These are phyloP conservation scores for human (Homo sapiens) DNA, from an alignment of 2,113 vertebrate genomes.

Conservation along the genomic window DNA sequence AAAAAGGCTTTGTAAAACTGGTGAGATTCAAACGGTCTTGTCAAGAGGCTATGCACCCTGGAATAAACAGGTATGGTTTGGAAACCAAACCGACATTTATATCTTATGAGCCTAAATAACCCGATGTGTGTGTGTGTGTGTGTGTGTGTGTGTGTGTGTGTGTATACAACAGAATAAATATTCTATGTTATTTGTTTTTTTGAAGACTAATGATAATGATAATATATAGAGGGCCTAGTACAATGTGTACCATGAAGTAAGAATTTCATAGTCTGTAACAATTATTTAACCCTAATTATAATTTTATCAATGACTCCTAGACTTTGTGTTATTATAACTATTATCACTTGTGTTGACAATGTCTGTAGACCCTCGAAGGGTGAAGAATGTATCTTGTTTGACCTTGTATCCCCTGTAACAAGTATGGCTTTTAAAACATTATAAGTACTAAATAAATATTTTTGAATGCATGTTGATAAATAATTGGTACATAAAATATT, in stretches of 20 bases:
- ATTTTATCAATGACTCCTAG: neutral
- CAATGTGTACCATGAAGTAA: neutral
- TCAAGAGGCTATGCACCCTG: neutral
- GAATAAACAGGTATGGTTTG: neutral
- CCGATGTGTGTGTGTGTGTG: neutral
- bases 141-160: neutral
- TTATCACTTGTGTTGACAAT: neutral
- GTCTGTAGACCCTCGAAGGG: neutral
- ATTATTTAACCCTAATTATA: neutral
- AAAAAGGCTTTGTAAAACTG: neutral
- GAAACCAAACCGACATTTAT: neutral
- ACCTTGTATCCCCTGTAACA: neutral
- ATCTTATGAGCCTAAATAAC: neutral
- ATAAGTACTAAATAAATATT: neutral
- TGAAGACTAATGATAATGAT: neutral
- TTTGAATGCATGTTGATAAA: neutral
- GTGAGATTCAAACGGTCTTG: neutral
- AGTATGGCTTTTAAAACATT: neutral
- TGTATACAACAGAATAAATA: neutral
- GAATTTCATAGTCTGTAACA: neutral
- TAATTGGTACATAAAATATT: neutral
- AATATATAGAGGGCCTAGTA: neutral
- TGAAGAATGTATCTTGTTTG: neutral
- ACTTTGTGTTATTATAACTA: neutral
- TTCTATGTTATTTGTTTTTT: neutral